Evolutionary conservation across 1,140 invertebrate species (phyloP).

Genomic region (Colletes latitarsis): DNA sequence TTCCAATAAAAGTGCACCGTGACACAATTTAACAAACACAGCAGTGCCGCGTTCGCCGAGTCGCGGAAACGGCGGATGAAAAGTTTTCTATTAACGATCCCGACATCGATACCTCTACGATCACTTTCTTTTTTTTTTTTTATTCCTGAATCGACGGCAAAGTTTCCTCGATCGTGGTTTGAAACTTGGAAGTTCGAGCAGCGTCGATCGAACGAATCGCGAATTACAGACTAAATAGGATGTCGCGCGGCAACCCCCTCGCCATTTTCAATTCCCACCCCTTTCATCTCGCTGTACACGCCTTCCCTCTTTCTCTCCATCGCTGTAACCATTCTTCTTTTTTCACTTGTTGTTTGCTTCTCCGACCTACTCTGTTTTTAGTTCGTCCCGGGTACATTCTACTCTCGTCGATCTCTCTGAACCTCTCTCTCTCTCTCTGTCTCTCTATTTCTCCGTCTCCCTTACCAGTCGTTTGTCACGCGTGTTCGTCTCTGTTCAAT

Average conservation of each 20-base stretch:
- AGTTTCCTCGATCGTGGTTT: conserved; percentile 15
- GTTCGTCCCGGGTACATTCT: conserved; percentile 29
- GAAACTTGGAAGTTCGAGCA: not conserved
- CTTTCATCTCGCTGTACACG: conserved; percentile 7
- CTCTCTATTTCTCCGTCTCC: not conserved
- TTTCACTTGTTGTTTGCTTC: conserved; percentile 12
- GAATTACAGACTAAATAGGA: conserved; percentile 68
- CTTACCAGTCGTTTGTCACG: conserved; percentile 18
- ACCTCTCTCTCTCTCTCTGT: not conserved
- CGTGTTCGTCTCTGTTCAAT: conserved; percentile 21
- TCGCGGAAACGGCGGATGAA: not conserved
- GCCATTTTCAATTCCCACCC: conserved; percentile 46
- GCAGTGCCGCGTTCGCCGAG: not conserved
- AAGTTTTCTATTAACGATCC: conserved; percentile 14
- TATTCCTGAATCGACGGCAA: not conserved
- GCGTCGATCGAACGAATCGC: conserved; percentile 43
- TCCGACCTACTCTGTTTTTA: conserved; percentile 1
- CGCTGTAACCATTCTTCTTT: conserved; percentile 15
- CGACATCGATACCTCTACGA: not conserved
- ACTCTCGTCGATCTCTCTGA: conserved; percentile 30
- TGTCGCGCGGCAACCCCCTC: conserved; percentile 56
- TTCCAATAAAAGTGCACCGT: conserved; percentile 16
- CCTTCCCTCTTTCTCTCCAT: conserved; percentile 8
- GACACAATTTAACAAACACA: not conserved
- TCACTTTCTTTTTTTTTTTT: not conserved